Base-by-base conservation (phyloP, 2,888 invertebrate species). In the Rhingia rostrata region DNA sequence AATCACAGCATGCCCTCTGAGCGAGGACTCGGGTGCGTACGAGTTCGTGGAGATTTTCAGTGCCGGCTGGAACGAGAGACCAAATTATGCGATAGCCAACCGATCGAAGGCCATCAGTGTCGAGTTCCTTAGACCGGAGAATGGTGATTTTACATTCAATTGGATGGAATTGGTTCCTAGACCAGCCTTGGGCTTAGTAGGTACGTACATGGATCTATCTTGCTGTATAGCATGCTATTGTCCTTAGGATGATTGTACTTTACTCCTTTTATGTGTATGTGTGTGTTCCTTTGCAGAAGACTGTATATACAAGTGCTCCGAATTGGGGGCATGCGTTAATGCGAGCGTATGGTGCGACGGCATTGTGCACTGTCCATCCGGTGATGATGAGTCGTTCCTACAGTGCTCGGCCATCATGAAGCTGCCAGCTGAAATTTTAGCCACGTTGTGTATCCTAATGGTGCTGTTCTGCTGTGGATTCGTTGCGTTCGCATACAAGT, bases 261-360 rank as follows among this genome's bases (percentile, higher is more conserved):
- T 47, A 43, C 5, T 61, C 49, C 51, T 30, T 0, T 35, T 43
- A 4, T 30, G 22, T 22, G 22, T 22, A 22, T 22, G 22, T 22
- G 22, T 22, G 22, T 49, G 49, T 49, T 30, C 54, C 54, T 41
- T 63, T 89, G 92, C 94, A 53, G 95, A 95, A 73, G 96, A 96
- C 88, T 96, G 96, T 89, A 93, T 93, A 84, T 94, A 94, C 90
- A 93, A 95, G 54, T 97, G 97, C 89, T 94, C 95, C 3, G 96
- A 96, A 70, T 91, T 97, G 86, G 95, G 96, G 89, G 96, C 96
- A 10, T 97, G 96, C 90, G 96, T 96, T 86, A 94, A 95, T 88
- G 93, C 95, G 0, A 94, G 94, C 56, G 93, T 96, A 66, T 96
- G 96, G 96, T 97, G 96, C 88, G 96, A 96, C 88, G 96, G 96